Base-by-base conservation (phyloP, 2,888 invertebrate species). In the Adela reaumurella region DNA sequence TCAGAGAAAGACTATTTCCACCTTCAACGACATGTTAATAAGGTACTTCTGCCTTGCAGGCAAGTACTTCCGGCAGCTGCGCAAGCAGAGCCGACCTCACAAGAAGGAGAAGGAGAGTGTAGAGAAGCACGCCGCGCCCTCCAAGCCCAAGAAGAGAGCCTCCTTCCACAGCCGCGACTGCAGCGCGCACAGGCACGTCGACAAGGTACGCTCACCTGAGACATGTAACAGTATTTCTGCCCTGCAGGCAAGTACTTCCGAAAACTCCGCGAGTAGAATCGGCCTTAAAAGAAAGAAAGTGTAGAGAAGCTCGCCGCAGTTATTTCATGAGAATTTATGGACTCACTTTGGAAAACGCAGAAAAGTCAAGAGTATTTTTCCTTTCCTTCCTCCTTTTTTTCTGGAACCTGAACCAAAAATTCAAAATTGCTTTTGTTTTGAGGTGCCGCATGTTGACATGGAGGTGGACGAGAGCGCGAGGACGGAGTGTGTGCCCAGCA, bases 61-160 rank as follows among this genome's bases (percentile, higher is more conserved):
- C n/a, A 35, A 80, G 68, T 62, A 62, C 59, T 77, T 71, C 58
- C 66, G 79, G 53, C 73, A 66, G 51, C 60, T 71, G 4, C 74
- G 80, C 48, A 77, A 78, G 53, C 70, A 72, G 49, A 62, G 62
- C 16, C 64, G 70, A 28, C 72, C 71, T 2, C 51, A 55, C 2
- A 74, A 72, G 61, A 77, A 76, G 55, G 53, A 54, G 11, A 76
- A 73, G 58, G 61, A 67, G 2, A 66, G 62, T 51, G 28, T 46
- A 10, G 62, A 67, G 1, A 54, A 67, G 1, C 76, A 77, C 44
- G 74, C 78, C 54, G 56, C 77, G 52, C 74, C 79, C 5, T 74
- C 77, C 42, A 59, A 79, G 42, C 76, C 79, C 10, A 80, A 79
- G 62, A 79, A 78, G 54, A 68, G 80, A 1, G 76, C 77, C 1